phyloP scores from a whole-genome alignment of 2,113 vertebrate species.

The Macaca mulatta region DNA sequence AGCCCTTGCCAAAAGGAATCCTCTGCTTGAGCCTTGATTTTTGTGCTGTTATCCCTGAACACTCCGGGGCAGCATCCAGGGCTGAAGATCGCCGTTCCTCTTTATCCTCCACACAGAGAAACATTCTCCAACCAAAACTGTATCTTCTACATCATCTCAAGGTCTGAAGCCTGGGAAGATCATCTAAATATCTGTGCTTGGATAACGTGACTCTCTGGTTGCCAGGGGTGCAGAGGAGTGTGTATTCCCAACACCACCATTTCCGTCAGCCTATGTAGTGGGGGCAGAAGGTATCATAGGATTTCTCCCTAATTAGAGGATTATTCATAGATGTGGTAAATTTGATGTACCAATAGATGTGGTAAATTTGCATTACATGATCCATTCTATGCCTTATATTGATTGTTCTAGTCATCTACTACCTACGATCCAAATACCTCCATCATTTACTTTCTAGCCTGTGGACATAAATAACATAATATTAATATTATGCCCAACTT shows the following conservation, averaged over 20 bases:
- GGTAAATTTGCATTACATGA: background rate
- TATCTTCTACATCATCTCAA: background rate
- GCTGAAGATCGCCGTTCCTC: fast-evolving
- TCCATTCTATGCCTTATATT: background rate
- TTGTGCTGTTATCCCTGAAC: background rate
- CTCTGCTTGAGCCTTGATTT: too few relatives aligned
- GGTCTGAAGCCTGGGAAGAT: background rate
- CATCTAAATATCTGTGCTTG: too few relatives aligned
- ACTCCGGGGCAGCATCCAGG: fast-evolving
- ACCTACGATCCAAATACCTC: background rate
- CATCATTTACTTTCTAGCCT: background rate
- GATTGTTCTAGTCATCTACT: background rate
- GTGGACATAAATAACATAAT: background rate
- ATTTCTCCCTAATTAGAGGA: background rate
- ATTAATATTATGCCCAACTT: background rate
- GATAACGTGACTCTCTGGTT: background rate
- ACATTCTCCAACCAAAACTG: fast-evolving
- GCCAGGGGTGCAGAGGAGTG: background rate
- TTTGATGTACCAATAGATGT: background rate
- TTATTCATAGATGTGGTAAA: background rate
- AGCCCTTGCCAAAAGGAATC: too few relatives aligned
- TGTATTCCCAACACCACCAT: background rate
- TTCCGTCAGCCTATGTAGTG: background rate
- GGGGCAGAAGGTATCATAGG: fast-evolving
- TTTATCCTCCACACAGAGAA: fast-evolving